Base-by-base conservation (phyloP, 2,113 vertebrate genomes). In the Dryoscopus gambensis region DNA sequence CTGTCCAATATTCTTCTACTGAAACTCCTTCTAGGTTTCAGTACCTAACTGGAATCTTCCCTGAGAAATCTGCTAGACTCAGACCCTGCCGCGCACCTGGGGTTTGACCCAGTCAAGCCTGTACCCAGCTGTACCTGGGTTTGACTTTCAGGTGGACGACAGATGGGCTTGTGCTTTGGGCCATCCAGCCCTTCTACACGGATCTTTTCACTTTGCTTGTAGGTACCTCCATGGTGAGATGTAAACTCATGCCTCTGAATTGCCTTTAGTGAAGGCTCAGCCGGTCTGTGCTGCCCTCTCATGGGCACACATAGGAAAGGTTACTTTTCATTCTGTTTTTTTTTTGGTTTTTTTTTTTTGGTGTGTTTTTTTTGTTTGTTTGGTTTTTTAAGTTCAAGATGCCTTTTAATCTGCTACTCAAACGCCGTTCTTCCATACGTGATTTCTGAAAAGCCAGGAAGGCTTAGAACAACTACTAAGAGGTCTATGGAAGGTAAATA, bases 201-300 rank as follows among this genome's bases (percentile, higher is more conserved):
- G 37, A 60, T 13, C 5, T 47, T 64, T 91, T 39, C 2, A 12
- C 2, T 57, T 25, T 46, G 6, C 55, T 39, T 57, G 8, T 10
- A 91, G 21, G 18, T 49, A 2, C 3, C 3, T n/a, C 33, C 56
- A 7, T 3, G 6, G 24, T 39, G 28, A 53, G 40, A 44, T 8
- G 2, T 2, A 4, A 25, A 8, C 6, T 13, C 37, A 4, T 1
- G 44, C 12, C 25, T 55, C 18, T 15, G 14, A 14, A 12, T 0
- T 31, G n/a, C 16, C 47, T 40, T 37, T 5, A 84, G 56, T 0
- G 5, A 57, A 64, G 71, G 37, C 65, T 84, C 69, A 50, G 79
- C 50, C 19, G 86, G 84, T 93, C 95, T 91, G 86, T 97, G 92
- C 93, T 97, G 96, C 94, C 96, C 96, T 92, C 96, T 95, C 39